Evolutionary conservation across 2,113 vertebrate genomes (phyloP), one percentile per base, ranked within the genome.

Genomic region (Cathartes aura): DNA sequence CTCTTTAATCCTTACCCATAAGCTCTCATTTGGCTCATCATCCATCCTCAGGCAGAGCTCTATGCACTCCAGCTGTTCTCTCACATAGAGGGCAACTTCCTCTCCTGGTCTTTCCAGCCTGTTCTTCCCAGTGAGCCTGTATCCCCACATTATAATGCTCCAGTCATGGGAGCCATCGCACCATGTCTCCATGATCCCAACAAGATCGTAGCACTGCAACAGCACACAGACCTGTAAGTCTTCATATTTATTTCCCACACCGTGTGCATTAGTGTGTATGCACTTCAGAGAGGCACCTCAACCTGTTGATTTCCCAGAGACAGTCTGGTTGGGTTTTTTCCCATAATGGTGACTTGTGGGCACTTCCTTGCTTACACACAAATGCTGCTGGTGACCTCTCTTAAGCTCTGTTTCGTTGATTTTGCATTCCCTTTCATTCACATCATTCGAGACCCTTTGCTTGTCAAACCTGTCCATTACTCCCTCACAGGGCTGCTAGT

Each of bases 301-400:
- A 24, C 23, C 30, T 76, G 8, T 32, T 55, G 27, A 50, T 89
- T 76, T 82, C 36, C 21, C 42, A 72, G 21, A 29, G 11, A 26
- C 18, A 42, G 4, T 17, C 24, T 52, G 36, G 2, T 24, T 38
- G 8, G 0, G 0, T 4, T 4, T 17, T 82, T 92, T 60, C 32
- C 16, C 20, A 0, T 24, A 34, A 20, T 9, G 12, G 20, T 45
- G 29, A 34, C 30, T 47, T 82, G 45, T 60, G 17, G 19, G 6
- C 23, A 21, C 15, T 71, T 70, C 20, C 43, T 81, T 56, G 5
- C n/a, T 63, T 66, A 30, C 15, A 13, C 16, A 18, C 9, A 58
- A 74, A 59, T 30, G 34, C 7, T 80, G 38, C 38, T 64, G 24
- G 16, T 58, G 38, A 42, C 11, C 9, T 10, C 8, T 58, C 42